These are phyloP conservation scores for Pachycephala philippinensis DNA, from an alignment of 2,113 vertebrate species.

Conservation along the genomic window DNA sequence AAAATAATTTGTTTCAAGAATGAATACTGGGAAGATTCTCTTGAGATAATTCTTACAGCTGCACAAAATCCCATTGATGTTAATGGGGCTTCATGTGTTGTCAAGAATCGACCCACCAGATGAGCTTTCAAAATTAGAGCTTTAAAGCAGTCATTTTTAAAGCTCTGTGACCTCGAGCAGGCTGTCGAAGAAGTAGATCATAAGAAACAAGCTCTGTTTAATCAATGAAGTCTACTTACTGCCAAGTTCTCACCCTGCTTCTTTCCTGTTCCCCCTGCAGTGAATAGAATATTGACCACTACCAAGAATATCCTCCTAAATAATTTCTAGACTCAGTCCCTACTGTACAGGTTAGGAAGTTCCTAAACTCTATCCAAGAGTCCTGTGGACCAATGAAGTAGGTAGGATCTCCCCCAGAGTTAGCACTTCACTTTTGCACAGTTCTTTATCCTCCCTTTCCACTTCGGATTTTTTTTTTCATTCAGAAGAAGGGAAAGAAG, in stretches of 20 bases:
- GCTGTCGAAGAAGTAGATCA: neutral
- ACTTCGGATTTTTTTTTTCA: neutral
- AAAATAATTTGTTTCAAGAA: slow-evolving; percentile 2
- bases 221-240: neutral
- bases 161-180: neutral
- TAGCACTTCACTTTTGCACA: neutral
- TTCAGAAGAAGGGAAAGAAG: neutral
- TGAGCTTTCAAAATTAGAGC: neutral
- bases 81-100: neutral
- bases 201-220: neutral
- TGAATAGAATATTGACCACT: neutral
- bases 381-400: neutral
- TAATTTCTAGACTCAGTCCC: neutral
- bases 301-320: neutral
- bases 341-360: neutral
- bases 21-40: neutral
- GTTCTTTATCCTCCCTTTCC: neutral
- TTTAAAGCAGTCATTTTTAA: neutral
- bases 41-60: neutral
- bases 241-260: neutral
- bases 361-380: neutral
- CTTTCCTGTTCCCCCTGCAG: neutral
- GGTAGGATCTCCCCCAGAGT: neutral
- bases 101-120: neutral
- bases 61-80: neutral